These are phyloP conservation scores for Cotesia vestalis DNA, from an alignment of 1,140 invertebrate genomes.

Conservation along the genomic window DNA sequence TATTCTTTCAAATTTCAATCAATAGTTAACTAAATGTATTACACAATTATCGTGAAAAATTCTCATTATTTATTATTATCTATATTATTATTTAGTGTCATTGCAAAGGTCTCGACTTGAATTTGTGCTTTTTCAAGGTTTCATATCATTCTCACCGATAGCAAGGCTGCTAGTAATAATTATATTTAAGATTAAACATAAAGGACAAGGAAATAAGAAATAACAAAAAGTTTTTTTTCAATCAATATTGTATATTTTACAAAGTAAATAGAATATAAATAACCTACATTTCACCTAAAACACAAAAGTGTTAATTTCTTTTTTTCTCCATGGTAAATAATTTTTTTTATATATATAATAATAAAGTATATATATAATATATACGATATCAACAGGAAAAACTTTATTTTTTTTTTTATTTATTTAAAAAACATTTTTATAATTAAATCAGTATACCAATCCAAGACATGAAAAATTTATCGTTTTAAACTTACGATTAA, in stretches of 20 bases:
- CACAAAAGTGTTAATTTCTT: slow-evolving; percentile 57
- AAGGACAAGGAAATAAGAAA: background rate
- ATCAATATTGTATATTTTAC: slow-evolving; percentile 66
- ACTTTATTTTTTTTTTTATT: slow-evolving; percentile 39
- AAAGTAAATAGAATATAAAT: slow-evolving; percentile 66
- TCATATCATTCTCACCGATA: too few relatives aligned
- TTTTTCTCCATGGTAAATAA: slow-evolving; percentile 39
- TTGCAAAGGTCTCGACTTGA: too few relatives aligned
- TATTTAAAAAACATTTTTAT: background rate
- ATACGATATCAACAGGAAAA: slow-evolving; percentile 62
- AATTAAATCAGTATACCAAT: slow-evolving; percentile 23
- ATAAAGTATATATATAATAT: slow-evolving; percentile 55
- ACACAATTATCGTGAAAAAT: too few relatives aligned
- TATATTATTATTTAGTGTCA: too few relatives aligned
- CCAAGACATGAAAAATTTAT: slow-evolving; percentile 32
- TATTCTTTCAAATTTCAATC: too few relatives aligned
- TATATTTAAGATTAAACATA: too few relatives aligned
- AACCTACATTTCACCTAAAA: slow-evolving; percentile 63
- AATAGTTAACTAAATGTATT: too few relatives aligned
- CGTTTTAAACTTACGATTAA: slow-evolving; percentile 27
- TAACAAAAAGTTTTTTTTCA: slow-evolving; percentile 47
- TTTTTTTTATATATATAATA: slow-evolving; percentile 54
- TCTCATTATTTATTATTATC: too few relatives aligned
- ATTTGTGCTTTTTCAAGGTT: too few relatives aligned
- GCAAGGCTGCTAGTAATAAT: too few relatives aligned